These are phyloP conservation scores for Rhadinocentrus ornatus DNA, from an alignment of 2,797 vertebrate species.

Conservation along the genomic window DNA sequence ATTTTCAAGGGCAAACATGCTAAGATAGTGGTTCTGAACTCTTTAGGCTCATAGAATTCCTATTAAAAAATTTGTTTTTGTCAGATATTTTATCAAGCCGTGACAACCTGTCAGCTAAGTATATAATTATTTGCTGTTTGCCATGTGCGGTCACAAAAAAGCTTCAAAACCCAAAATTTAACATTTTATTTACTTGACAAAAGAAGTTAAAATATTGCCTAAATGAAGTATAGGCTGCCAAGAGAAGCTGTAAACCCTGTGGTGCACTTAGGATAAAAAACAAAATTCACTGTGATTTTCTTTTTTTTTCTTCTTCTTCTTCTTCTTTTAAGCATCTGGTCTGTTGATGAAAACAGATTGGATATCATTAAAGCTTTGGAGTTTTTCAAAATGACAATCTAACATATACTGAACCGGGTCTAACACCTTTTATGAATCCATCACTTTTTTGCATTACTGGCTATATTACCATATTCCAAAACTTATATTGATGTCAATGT, in stretches of 20 bases:
- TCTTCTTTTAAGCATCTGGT: background rate
- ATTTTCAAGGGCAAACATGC: background rate
- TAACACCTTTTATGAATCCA: conserved; percentile 27
- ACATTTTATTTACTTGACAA: background rate
- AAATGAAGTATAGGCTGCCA: background rate
- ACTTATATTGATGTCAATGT: conserved; percentile 21
- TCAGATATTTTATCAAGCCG: background rate
- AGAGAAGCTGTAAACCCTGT: background rate
- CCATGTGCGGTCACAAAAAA: background rate
- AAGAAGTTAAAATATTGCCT: background rate
- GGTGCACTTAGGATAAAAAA: background rate
- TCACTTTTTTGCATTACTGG: conserved; percentile 9
- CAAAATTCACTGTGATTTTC: background rate
- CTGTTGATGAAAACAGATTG: conserved; percentile 31
- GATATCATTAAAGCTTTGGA: conserved; percentile 29
- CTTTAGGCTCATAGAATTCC: too few species aligned
- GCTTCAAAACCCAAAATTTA: background rate
- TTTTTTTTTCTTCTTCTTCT: background rate
- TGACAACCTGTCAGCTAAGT: background rate
- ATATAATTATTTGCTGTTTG: background rate
- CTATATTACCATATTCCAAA: conserved; percentile 11
- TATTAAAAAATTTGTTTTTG: background rate
- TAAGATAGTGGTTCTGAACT: background rate
- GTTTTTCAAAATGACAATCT: conserved; percentile 33
- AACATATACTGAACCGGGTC: background rate